These are phyloP conservation scores for Allophyes oxyacanthae DNA, from an alignment of 2,888 invertebrate species.

Conservation along the genomic window DNA sequence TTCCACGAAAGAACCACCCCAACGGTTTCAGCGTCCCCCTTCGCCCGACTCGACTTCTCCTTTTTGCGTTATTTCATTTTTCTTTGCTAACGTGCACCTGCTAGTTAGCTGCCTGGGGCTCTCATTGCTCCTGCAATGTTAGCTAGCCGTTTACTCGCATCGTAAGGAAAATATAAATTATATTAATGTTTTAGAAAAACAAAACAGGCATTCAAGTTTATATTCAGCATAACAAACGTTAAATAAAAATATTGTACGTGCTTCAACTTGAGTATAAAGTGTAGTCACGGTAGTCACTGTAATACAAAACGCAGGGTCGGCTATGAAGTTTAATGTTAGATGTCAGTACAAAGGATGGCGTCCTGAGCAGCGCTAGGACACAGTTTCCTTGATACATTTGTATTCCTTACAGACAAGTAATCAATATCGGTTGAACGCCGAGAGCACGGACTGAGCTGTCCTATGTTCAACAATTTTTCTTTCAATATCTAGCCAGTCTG, in stretches of 20 bases:
- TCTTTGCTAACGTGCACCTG: conserved; percentile 86
- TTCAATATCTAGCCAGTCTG: conserved; percentile 46
- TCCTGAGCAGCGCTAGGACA: conserved; percentile 70
- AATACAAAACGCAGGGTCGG: conserved; percentile 62
- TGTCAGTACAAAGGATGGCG: conserved; percentile 81
- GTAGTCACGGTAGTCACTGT: conserved; percentile 49
- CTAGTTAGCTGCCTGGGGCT: conserved; percentile 84
- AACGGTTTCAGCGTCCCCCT: conserved; percentile 74
- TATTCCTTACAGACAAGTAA: conserved; percentile 87
- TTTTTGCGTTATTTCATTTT: conserved; percentile 88
- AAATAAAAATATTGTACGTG: conserved; percentile 47
- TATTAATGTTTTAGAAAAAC: conserved; percentile 24
- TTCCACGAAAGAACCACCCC: conserved; percentile 86
- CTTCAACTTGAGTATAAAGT: conserved; percentile 39
- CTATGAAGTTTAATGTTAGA: conserved; percentile 83
- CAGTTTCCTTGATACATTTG: conserved; percentile 85
- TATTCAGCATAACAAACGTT: conserved; percentile 14
- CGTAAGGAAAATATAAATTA: conserved; percentile 62
- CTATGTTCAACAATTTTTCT: conserved; percentile 74
- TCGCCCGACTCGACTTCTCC: conserved; percentile 76
- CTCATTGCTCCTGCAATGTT: conserved; percentile 73
- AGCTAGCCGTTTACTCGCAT: conserved; percentile 66
- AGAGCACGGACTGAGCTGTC: conserved; percentile 76
- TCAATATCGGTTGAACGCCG: conserved; percentile 83
- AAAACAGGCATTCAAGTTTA: conserved; percentile 2